These are phyloP conservation scores for Carabus problematicus DNA, from an alignment of 2,888 invertebrate genomes.

Conservation along the genomic window DNA sequence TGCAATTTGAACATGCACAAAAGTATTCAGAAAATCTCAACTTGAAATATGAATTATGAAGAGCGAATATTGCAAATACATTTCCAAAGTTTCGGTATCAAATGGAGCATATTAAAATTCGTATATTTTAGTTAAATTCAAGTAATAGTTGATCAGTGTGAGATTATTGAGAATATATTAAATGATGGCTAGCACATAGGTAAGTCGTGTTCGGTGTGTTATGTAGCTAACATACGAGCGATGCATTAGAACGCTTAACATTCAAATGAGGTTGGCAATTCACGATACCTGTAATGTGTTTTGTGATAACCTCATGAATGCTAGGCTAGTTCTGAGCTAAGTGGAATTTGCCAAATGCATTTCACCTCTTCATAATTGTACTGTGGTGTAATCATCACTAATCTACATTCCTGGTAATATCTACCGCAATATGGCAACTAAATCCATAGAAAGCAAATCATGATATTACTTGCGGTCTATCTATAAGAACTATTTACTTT, in stretches of 20 bases:
- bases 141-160: too few species aligned
- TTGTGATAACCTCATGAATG: constrained; percentile 3
- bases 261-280: constrained; percentile 21
- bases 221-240: too few species aligned
- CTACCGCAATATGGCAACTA: too few species aligned
- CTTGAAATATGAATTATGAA: constrained; percentile 33
- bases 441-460: too few species aligned
- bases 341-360: constrained; percentile 32
- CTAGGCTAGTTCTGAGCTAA: constrained; percentile 10
- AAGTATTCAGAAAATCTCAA: constrained; percentile 37
- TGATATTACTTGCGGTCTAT: neutral
- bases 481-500: neutral
- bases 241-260: constrained; percentile 7
- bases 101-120: too few species aligned
- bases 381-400: constrained; percentile 15
- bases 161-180: too few species aligned
- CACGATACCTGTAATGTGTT: neutral
- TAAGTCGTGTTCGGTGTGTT: too few species aligned
- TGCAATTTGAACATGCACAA: constrained; percentile 18
- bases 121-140: too few species aligned
- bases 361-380: neutral
- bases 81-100: neutral
- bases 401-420: too few species aligned
- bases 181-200: too few species aligned
- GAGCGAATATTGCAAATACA: constrained; percentile 28